Conservation (phyloP, 2,888 invertebrate genomes). For the Scaptomyza caliginosa region DNA sequence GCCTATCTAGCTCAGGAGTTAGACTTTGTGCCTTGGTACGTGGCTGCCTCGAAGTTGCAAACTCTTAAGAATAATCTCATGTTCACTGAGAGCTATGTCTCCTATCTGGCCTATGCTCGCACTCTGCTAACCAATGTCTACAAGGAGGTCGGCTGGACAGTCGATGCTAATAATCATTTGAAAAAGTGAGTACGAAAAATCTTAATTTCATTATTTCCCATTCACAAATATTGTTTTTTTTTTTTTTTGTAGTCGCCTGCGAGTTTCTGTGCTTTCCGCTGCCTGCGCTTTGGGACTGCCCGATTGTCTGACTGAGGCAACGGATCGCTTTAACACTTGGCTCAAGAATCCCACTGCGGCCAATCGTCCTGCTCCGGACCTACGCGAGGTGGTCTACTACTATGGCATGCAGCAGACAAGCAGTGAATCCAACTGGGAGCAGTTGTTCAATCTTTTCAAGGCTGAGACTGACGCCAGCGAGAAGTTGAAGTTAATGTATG, state of each 20-base stretch:
- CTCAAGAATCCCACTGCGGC: slow-evolving; percentile 82
- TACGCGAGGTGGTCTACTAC: slow-evolving; percentile 87
- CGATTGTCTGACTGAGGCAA: slow-evolving; percentile 87
- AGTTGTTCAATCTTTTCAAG: slow-evolving; percentile 88
- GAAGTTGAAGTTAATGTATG: slow-evolving; percentile 88
- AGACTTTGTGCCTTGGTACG: slow-evolving; percentile 90
- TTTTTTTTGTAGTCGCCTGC: slow-evolving; percentile 86
- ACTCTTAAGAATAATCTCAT: slow-evolving; percentile 85
- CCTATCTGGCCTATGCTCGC: slow-evolving; percentile 87
- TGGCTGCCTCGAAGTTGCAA: slow-evolving; percentile 86
- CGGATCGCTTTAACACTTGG: slow-evolving; percentile 86
- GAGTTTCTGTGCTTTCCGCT: slow-evolving; percentile 86
- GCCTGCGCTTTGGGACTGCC: slow-evolving; percentile 87
- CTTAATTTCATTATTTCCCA: neutral
- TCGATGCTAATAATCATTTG: slow-evolving; percentile 83
- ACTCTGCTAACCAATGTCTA: slow-evolving; percentile 86
- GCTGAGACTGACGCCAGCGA: slow-evolving; percentile 91
- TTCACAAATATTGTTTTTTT: neutral
- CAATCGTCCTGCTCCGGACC: slow-evolving; percentile 86
- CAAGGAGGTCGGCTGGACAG: slow-evolving; percentile 87
- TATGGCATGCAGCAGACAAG: slow-evolving; percentile 88
- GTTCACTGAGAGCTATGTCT: slow-evolving; percentile 85
- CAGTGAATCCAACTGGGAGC: slow-evolving; percentile 88
- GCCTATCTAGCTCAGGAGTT: slow-evolving; percentile 87
- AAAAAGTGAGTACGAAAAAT: slow-evolving; percentile 62